phyloP scores from a whole-genome alignment of 2,797 vertebrate species.

The Siniperca obscura region DNA sequence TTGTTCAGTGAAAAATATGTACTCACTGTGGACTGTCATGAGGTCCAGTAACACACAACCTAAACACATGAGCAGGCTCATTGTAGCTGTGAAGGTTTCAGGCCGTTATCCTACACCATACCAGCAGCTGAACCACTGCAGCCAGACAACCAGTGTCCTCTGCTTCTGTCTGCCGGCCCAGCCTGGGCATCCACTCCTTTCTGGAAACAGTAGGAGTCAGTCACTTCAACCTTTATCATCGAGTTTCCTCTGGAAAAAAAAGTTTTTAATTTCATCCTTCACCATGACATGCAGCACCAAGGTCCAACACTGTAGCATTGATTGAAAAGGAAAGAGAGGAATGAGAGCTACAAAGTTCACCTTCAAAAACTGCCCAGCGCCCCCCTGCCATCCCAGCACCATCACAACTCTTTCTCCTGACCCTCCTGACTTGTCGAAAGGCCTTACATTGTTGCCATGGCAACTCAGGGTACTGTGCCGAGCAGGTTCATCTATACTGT shows the following conservation, averaged over 20 bases:
- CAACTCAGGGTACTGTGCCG: conserved; percentile 59
- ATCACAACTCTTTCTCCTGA: conserved; percentile 65
- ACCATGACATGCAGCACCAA: conserved; percentile 35
- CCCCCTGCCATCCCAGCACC: conserved; percentile 19
- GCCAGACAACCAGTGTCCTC: conserved; percentile 30
- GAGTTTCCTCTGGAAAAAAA: conserved; percentile 28
- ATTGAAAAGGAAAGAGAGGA: conserved; percentile 55
- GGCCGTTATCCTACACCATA: conserved; percentile 38
- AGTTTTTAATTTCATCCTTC: conserved; percentile 57
- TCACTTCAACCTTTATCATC: conserved; percentile 49
- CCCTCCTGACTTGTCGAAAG: conserved; percentile 69
- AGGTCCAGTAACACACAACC: conserved; percentile 67
- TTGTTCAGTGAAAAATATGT: background rate
- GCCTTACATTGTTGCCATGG: conserved; percentile 71
- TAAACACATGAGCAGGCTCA: conserved; percentile 49
- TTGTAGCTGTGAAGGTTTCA: conserved; percentile 31
- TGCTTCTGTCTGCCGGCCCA: conserved; percentile 13
- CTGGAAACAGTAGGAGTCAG: conserved; percentile 42
- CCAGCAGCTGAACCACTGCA: conserved; percentile 41
- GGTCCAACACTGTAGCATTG: conserved; percentile 45
- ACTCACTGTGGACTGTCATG: conserved; percentile 75
- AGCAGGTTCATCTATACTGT: conserved; percentile 76
- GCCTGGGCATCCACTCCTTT: conserved; percentile 25
- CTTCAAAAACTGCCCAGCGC: conserved; percentile 55
- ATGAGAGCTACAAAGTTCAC: conserved; percentile 66